Evolutionary conservation across 2,888 invertebrate species (phyloP).

Genomic region (Cryptus viduatorius): DNA sequence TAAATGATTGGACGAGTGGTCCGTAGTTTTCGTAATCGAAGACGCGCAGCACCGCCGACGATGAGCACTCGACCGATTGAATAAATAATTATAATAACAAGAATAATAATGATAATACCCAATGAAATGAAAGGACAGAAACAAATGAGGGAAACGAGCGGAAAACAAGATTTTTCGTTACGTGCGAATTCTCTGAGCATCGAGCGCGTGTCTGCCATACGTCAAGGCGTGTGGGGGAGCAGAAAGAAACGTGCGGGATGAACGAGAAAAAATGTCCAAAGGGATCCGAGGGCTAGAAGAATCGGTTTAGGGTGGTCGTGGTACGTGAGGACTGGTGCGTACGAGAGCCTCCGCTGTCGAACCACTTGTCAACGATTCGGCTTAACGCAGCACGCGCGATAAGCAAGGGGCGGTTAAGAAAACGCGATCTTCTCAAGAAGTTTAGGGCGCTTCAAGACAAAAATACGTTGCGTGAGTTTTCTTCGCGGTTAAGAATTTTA

Average conservation of each 20-base stretch:
- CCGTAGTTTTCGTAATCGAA: constrained; percentile 16
- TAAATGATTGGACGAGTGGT: too few species aligned
- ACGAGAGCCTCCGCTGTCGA: neutral
- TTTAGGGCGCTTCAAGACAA: too few species aligned
- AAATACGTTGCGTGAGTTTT: too few species aligned
- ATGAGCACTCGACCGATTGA: constrained; percentile 8
- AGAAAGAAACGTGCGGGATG: neutral
- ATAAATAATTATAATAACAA: constrained; percentile 24
- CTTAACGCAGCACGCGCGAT: neutral
- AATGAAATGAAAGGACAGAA: constrained; percentile 17
- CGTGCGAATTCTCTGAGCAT: neutral
- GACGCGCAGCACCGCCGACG: neutral
- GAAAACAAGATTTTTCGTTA: neutral
- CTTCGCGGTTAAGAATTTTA: too few species aligned
- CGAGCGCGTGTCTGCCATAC: constrained; percentile 33
- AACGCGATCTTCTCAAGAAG: neutral
- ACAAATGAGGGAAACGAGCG: constrained; percentile 8
- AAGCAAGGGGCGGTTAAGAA: neutral
- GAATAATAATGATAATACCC: constrained; percentile 38
- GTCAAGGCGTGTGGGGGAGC: constrained; percentile 8
- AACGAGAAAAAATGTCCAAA: neutral
- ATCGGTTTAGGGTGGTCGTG: constrained; percentile 4
- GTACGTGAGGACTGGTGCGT: neutral
- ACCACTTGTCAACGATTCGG: constrained; percentile 9
- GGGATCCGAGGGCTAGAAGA: constrained; percentile 2